Evolutionary conservation across 2,797 vertebrate genomes (phyloP).

Genomic region (Coregonus suidteri): DNA sequence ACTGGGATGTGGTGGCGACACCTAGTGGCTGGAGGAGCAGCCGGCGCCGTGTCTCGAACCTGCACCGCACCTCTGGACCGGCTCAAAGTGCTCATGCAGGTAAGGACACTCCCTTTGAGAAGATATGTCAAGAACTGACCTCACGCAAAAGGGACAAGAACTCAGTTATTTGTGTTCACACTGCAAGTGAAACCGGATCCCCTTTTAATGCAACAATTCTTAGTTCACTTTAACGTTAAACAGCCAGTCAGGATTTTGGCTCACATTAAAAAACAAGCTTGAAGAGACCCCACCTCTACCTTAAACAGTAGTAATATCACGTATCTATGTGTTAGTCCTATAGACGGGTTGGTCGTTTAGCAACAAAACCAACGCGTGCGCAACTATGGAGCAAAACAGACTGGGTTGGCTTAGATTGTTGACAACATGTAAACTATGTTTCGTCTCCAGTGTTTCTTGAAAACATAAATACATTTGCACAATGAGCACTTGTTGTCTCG

Average conservation of each 20-base stretch:
- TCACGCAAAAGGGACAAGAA: background rate
- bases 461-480: too few relatives aligned
- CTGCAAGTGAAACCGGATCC: background rate
- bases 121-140: background rate
- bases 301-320: background rate
- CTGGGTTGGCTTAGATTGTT: too few relatives aligned
- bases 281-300: background rate
- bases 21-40: constrained; percentile 93
- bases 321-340: background rate
- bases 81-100: constrained; percentile 98
- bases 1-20: constrained; percentile 97
- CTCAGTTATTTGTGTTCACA: background rate
- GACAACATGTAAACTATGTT: too few relatives aligned
- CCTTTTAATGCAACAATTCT: background rate
- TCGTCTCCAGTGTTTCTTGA: too few relatives aligned
- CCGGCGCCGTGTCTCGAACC: constrained; percentile 91
- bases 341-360: too few relatives aligned
- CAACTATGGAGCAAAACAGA: too few relatives aligned
- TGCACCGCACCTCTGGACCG: constrained; percentile 94
- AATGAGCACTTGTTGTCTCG: too few relatives aligned
- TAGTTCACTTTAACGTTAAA: background rate
- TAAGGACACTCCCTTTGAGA: constrained; percentile 50
- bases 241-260: background rate
- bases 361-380: too few relatives aligned
- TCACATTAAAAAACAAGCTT: background rate